A percentile compares a stretch with the other conserved stretches of the same genome.
phyloP scores from a whole-genome alignment of 2,113 vertebrate genomes.

The Carassius carassius region DNA sequence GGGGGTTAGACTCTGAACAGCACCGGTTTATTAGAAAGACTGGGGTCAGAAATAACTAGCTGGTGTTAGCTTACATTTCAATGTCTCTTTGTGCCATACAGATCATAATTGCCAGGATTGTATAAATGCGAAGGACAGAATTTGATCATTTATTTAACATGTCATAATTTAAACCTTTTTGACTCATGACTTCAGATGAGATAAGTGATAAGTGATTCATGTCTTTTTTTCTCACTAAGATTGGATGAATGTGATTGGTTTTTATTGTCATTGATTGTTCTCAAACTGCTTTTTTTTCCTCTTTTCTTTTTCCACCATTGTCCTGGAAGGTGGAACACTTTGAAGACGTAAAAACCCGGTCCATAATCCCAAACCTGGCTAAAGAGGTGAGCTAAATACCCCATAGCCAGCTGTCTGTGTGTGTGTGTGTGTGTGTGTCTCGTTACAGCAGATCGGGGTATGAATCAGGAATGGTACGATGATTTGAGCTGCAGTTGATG shows the following conservation, averaged over 20 bases:
- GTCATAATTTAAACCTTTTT: neutral
- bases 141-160: neutral
- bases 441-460: conserved; percentile 1
- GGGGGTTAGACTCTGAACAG: neutral
- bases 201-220: neutral
- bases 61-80: neutral
- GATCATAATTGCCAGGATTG: neutral
- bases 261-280: conserved; percentile 60
- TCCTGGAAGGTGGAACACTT: conserved; percentile 72
- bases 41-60: conserved; percentile 3
- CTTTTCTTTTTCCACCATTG: conserved; percentile 35
- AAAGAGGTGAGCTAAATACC: conserved; percentile 72
- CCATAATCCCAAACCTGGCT: conserved; percentile 65
- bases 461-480: neutral
- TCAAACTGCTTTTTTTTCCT: neutral
- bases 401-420: conserved; percentile 23
- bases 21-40: neutral
- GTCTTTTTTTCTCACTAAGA: neutral
- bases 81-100: conserved; percentile 5
- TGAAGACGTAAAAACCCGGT: conserved; percentile 66
- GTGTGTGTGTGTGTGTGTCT: neutral
- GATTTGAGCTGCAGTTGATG: conserved; percentile 5
- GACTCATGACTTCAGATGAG: neutral
- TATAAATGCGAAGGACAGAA: neutral
- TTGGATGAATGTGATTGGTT: conserved; percentile 47